Percentiles rank a stretch among this genome's conserved stretches.
These are phyloP conservation scores for Lypha dubia DNA, from an alignment of 2,888 invertebrate genomes.

Conservation along the genomic window DNA sequence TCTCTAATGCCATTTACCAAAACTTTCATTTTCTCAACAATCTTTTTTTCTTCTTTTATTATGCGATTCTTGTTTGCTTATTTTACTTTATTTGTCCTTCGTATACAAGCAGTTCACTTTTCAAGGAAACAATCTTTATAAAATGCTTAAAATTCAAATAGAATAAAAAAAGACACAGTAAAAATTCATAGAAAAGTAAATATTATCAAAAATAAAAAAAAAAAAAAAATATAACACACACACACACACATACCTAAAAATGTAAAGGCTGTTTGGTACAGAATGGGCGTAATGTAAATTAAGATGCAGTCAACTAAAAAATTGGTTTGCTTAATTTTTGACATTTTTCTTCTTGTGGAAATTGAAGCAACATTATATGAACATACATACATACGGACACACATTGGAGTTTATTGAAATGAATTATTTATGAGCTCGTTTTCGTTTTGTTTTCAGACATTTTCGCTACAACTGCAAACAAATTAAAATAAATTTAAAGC, in stretches of 20 bases:
- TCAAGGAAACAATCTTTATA: not conserved
- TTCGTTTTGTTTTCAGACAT: not conserved
- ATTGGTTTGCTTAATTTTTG: constrained; percentile 80
- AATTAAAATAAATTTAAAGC: not conserved
- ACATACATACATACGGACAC: too few relatives aligned
- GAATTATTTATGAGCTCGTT: constrained; percentile 35
- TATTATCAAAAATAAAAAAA: constrained; percentile 3
- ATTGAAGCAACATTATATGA: constrained; percentile 50
- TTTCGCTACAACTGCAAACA: not conserved
- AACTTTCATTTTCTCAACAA: not conserved
- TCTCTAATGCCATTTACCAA: not conserved
- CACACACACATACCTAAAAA: not conserved
- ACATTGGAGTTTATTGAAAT: too few relatives aligned
- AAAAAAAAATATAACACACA: too few relatives aligned
- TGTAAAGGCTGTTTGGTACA: constrained; percentile 28
- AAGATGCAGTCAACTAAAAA: constrained; percentile 83
- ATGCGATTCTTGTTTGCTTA: not conserved
- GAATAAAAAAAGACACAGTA: not conserved
- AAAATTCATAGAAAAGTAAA: constrained; percentile 9
- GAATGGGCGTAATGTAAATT: constrained; percentile 78
- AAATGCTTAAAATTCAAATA: constrained; percentile 36
- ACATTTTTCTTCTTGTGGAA: constrained; percentile 78
- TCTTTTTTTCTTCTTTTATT: constrained; percentile 4
- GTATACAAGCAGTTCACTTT: not conserved
- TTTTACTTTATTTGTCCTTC: not conserved